phyloP scores from a whole-genome alignment of 2,888 invertebrate species.

The Elegia similella region DNA sequence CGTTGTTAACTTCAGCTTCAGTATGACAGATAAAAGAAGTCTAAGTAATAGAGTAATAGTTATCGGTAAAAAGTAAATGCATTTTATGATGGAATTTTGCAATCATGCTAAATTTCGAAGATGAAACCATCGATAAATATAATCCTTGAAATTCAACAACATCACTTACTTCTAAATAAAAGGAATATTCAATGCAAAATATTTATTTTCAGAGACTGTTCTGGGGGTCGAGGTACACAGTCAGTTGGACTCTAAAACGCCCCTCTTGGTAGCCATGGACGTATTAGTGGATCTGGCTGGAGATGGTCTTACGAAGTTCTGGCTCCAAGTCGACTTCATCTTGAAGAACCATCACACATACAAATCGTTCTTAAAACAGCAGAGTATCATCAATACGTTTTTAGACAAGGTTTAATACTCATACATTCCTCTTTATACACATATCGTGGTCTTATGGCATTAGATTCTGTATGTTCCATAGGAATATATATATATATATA shows the following conservation, averaged over 20 bases:
- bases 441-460: too few species aligned
- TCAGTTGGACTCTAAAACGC: background rate
- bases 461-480: too few species aligned
- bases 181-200: background rate
- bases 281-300: slow-evolving; percentile 1
- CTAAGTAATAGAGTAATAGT: too few species aligned
- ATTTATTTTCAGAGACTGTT: background rate
- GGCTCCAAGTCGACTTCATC: slow-evolving; percentile 1
- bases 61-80: too few species aligned
- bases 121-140: too few species aligned
- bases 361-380: background rate
- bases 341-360: slow-evolving; percentile 2
- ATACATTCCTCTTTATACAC: background rate
- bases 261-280: background rate
- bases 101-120: too few species aligned
- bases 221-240: background rate
- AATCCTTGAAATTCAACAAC: too few species aligned
- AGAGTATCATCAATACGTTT: background rate
- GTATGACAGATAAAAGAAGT: too few species aligned
- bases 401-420: background rate
- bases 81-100: too few species aligned
- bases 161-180: too few species aligned
- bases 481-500: too few species aligned
- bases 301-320: slow-evolving; percentile 6
- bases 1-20: too few species aligned